These are phyloP conservation scores for Zosterops borbonicus DNA, from an alignment of 2,113 vertebrate genomes.

Conservation along the genomic window DNA sequence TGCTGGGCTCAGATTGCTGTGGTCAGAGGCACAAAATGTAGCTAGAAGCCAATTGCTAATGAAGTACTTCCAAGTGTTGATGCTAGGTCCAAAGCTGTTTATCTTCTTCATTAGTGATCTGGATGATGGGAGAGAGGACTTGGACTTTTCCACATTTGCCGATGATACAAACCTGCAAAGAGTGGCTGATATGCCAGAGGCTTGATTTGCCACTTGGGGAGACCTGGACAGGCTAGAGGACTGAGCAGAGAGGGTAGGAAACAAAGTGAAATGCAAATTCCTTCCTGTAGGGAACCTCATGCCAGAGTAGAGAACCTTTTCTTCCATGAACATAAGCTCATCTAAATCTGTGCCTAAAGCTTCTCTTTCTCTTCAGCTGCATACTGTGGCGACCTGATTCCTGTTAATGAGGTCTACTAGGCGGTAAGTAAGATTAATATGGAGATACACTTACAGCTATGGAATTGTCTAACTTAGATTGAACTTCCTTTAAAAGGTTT, in stretches of 20 bases:
- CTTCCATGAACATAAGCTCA: neutral
- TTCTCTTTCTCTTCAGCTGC: neutral
- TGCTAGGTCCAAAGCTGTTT: neutral
- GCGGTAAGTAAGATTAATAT: slow-evolving; percentile 24
- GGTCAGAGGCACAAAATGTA: neutral
- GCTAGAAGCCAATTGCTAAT: neutral
- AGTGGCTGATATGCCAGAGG: neutral
- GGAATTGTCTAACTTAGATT: neutral
- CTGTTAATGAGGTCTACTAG: neutral
- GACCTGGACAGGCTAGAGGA: neutral
- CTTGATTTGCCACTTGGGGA: neutral
- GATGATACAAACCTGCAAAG: neutral
- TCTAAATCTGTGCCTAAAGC: neutral
- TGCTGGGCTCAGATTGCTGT: neutral
- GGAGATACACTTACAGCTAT: neutral
- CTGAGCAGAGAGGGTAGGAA: neutral
- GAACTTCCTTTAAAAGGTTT: slow-evolving; percentile 23
- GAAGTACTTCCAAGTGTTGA: neutral
- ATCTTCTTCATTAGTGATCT: neutral
- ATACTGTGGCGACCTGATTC: neutral
- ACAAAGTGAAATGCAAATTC: neutral
- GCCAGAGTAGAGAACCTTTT: neutral
- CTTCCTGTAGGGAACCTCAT: neutral
- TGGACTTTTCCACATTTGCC: neutral
- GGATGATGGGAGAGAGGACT: neutral